Base-by-base conservation (phyloP, 2,888 invertebrate species). In the Dicyrtomina minuta region DNA sequence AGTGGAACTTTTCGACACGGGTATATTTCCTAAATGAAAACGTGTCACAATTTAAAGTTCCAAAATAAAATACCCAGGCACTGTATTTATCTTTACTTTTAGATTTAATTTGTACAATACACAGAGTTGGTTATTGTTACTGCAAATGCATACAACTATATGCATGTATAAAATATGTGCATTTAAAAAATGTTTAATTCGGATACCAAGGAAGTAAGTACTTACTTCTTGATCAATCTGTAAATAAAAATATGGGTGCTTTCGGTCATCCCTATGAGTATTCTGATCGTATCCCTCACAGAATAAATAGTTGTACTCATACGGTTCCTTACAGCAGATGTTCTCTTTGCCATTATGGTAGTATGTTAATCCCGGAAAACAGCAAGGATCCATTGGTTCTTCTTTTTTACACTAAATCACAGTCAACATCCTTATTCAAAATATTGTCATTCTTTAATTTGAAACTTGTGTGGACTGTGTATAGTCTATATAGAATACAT, bases 261-360 rank as follows among this genome's bases (percentile, higher is more conserved):
- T 77, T 62, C 76, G 70, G 53, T 78, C 78, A 22, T 73, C 73
- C 24, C 78, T 53, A 51, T 73, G 74, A 10, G 70, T 70, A 22
- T 64, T 61, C 39, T 78, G 78, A 22, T 78, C 76, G 27, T 78
- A 78, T 3, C 76, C 76, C 12, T 76, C 74, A 41, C 76, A 76
- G 58, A 64, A 76, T 58, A 71, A 73, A 51, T 59, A 77, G 60
- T 77, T 77, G 67, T 78, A 78, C 17, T 78, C 78, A 66, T 78
- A 76, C 1, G 33, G 59, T 5, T 68, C 67, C 59, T 76, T 76
- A 59, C 76, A 74, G 60, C 78, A 76, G 27, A 66, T 41, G 51
- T 78, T 78, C 8, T 66, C 66, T 55, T 78, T 78, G 12, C 75
- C 75, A 60, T 77, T 77, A 66, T 75, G 73, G 66, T 70, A 77